Base-by-base conservation (phyloP, 2,797 vertebrate species). In the Silurus lanzhouensis region DNA sequence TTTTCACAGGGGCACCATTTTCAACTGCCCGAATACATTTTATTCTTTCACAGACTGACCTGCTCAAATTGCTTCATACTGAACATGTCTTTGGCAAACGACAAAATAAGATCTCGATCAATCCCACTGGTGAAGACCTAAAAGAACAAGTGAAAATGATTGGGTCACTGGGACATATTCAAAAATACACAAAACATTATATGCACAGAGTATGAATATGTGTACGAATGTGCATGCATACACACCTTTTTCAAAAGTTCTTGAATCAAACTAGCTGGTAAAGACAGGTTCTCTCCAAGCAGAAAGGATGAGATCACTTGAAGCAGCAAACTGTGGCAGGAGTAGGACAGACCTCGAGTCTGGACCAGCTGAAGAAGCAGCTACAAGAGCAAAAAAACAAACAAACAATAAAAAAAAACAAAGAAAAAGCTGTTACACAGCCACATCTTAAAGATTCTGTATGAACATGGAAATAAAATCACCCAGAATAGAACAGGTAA, bases 31-130 rank as follows among this genome's bases (percentile, higher is more conserved):
- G 19, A 0, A 63, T n/a, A 75, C 15, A 58, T 14, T 38, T 60
- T 1, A 27, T 19, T 44, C 20, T 60, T 52, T 31, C 22, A 9
- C 17, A 17, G 84, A 88, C 94, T 88, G 91, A 98, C 98, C 96
- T 94, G 96, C 83, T 99, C 98, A 95, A 99, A 99, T 46, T 96
- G 95, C 64, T 95, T 95, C 97, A 99, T 97, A 80, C 92, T 85
- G 90, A 99, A 98, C 96, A 98, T 96, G 9, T 95, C 93, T 92
- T 97, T 96, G 1, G 96, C 96, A 91, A 99, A 99, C 81, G 95
- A 92, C 72, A 97, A 91, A 88, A 99, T 93, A 31, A 97, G 93
- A 89, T n/a, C 88, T 48, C 90, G 89, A 61, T 95, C 96, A 90
- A 96, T 89, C 4, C 90, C 87, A 91, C 97, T 96, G 87, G 86